phyloP scores from a whole-genome alignment of 1,140 invertebrate genomes.

The Euschistus heros region DNA sequence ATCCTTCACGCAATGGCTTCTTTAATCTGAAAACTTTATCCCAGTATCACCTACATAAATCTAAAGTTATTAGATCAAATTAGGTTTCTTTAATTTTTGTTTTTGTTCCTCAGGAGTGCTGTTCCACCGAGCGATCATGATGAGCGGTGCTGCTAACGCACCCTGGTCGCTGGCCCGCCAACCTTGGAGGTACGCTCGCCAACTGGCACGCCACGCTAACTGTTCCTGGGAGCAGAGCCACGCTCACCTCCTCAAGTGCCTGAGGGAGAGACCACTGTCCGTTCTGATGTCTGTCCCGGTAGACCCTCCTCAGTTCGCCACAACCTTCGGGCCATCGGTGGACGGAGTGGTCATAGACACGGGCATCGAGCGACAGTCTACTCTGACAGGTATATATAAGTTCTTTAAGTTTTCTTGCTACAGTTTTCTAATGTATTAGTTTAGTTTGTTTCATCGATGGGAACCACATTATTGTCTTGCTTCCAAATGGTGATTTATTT shows the following conservation, averaged over 20 bases:
- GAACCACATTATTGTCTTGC: too few relatives aligned
- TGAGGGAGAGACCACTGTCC: constrained; percentile 66
- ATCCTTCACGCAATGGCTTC: too few relatives aligned
- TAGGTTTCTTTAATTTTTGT: too few relatives aligned
- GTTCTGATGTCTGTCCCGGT: constrained; percentile 57
- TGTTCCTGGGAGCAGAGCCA: constrained; percentile 66
- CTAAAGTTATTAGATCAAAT: too few relatives aligned
- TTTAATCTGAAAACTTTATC: too few relatives aligned
- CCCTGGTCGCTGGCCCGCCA: constrained; percentile 85
- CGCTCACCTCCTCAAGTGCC: constrained; percentile 67
- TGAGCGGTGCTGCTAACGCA: constrained; percentile 88
- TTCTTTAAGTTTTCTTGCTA: too few relatives aligned
- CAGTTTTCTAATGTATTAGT: too few relatives aligned
- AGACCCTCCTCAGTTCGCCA: constrained; percentile 67
- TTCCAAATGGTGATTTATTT: too few relatives aligned
- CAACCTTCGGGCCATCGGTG: constrained; percentile 80
- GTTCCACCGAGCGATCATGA: constrained; percentile 86
- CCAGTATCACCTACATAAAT: too few relatives aligned
- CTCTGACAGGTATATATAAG: constrained; percentile 19
- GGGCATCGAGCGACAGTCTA: constrained; percentile 37
- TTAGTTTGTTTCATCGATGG: too few relatives aligned
- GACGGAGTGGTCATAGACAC: constrained; percentile 83
- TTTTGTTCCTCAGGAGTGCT: constrained; percentile 52
- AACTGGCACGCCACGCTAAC: constrained; percentile 76
- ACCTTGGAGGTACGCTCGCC: constrained; percentile 71